Conservation (phyloP, 2,797 vertebrate genomes). For the Jordanella pulchra region DNA sequence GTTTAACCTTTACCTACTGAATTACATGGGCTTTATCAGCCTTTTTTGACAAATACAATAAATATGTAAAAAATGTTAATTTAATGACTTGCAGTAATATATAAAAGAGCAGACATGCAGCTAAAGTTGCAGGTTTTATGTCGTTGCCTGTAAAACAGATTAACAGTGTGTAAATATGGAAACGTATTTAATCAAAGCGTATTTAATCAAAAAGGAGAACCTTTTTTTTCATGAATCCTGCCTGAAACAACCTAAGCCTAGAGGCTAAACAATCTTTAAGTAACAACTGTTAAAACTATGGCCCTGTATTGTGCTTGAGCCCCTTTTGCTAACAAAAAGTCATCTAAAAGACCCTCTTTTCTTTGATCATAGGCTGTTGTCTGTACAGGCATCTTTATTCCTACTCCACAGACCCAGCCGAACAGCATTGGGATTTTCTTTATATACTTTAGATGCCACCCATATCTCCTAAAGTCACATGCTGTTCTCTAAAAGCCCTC, state of each 20-base stretch:
- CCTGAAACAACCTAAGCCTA: not conserved
- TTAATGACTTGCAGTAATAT: too few relatives aligned
- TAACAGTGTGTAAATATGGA: too few relatives aligned
- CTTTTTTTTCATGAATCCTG: not conserved
- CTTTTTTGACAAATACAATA: too few relatives aligned
- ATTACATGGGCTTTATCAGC: too few relatives aligned
- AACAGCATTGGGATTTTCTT: constrained; percentile 35
- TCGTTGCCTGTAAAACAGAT: too few relatives aligned
- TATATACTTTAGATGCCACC: constrained; percentile 38
- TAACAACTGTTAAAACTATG: not conserved
- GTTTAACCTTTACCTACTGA: too few relatives aligned
- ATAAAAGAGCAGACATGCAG: too few relatives aligned
- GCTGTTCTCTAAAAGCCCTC: constrained; percentile 48
- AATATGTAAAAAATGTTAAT: too few relatives aligned
- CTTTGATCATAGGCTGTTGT: not conserved
- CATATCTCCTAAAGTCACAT: constrained; percentile 59
- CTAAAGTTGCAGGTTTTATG: too few relatives aligned
- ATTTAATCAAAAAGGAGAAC: too few relatives aligned
- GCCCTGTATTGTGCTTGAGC: not conserved
- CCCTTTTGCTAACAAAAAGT: not conserved
- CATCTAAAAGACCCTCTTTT: not conserved
- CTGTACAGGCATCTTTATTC: constrained; percentile 16
- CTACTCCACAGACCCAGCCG: constrained; percentile 29
- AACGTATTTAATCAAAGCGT: too few relatives aligned
- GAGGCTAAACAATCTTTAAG: not conserved